These are phyloP conservation scores for Megaptera novaeangliae DNA, from an alignment of 2,113 vertebrate species.

Conservation along the genomic window DNA sequence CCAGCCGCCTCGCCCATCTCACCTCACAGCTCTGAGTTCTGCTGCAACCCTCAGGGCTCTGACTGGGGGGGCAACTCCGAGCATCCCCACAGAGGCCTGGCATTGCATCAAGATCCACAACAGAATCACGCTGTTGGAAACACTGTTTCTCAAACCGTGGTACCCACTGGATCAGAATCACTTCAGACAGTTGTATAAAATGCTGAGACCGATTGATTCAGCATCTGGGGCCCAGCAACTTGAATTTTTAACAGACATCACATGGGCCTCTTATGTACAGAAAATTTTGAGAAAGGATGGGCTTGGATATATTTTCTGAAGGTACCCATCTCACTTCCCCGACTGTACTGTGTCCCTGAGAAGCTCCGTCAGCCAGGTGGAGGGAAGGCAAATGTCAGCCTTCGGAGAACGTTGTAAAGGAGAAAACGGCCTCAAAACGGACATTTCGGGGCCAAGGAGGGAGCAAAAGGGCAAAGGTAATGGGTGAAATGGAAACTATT, in stretches of 20 bases:
- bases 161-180: not conserved
- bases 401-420: fast-evolving
- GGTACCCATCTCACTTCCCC: not conserved
- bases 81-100: not conserved
- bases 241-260: not conserved
- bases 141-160: not conserved
- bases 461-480: no score
- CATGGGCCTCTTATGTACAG: not conserved
- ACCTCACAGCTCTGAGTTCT: not conserved
- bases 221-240: not conserved
- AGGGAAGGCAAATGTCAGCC: not conserved
- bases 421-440: no score
- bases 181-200: not conserved
- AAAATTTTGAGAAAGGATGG: not conserved
- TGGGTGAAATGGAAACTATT: not conserved
- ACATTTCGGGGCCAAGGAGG: fast-evolving
- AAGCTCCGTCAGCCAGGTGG: no score
- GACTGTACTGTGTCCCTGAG: not conserved
- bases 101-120: not conserved
- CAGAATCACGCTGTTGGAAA: not conserved
- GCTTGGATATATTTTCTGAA: not conserved
- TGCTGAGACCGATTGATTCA: not conserved
- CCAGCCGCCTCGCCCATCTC: not conserved
- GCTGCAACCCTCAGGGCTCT: not conserved
- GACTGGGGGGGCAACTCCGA: not conserved